These are phyloP conservation scores for Strigamia transsilvanica DNA, from an alignment of 2,888 invertebrate genomes.

Conservation along the genomic window DNA sequence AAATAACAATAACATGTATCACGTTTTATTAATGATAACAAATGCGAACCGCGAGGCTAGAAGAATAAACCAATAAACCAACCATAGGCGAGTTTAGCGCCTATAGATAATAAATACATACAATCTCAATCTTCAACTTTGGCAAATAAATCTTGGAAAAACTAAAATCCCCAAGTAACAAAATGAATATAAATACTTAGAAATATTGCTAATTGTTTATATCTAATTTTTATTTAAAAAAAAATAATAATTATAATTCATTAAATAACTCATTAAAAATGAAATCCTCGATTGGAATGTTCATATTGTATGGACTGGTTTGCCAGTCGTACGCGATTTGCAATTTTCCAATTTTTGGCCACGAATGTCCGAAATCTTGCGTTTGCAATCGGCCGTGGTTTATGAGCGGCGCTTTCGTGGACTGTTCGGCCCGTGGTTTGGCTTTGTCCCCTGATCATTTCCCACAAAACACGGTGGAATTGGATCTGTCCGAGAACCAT, in stretches of 20 bases:
- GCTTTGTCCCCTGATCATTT: neutral
- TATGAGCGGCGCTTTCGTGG: conserved; percentile 28
- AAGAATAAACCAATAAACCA: conserved; percentile 17
- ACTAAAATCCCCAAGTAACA: neutral
- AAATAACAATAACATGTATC: neutral
- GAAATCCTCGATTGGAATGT: neutral
- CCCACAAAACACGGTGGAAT: neutral
- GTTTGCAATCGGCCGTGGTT: conserved; percentile 1
- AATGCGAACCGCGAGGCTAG: neutral
- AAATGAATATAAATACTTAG: neutral
- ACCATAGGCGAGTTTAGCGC: neutral
- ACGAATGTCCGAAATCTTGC: neutral
- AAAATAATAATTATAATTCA: neutral
- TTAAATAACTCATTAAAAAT: neutral
- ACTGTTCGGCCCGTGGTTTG: conserved; percentile 14
- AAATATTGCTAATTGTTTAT: neutral
- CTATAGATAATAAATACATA: neutral
- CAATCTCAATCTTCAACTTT: neutral
- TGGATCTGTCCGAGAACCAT: conserved; percentile 37
- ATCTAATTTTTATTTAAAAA: neutral
- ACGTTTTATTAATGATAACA: conserved; percentile 12
- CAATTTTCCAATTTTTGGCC: neutral
- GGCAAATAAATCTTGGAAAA: conserved; percentile 3
- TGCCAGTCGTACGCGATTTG: neutral
- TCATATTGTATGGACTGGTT: neutral